Evolutionary conservation across 2,113 vertebrate genomes (phyloP).

Genomic region (Psettodes erumei): DNA sequence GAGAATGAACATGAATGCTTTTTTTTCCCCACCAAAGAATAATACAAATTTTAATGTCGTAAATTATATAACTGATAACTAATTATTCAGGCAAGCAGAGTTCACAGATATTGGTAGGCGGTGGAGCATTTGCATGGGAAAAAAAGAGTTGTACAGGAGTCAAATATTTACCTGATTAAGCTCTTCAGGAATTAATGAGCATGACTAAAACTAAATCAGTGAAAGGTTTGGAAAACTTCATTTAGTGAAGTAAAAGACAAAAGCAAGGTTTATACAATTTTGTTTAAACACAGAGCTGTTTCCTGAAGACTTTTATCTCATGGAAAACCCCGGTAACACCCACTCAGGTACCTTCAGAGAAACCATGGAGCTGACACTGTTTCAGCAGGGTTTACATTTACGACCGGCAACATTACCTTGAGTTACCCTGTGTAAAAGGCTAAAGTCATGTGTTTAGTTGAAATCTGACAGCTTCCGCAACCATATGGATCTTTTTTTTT

Average conservation of each 20-base stretch:
- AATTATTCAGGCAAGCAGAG: conserved; percentile 18
- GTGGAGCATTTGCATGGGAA: conserved; percentile 18
- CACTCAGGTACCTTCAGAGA: conserved; percentile 46
- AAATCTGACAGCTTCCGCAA: conserved; percentile 27
- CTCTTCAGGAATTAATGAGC: background rate
- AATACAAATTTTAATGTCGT: no score
- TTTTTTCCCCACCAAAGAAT: background rate
- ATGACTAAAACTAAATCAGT: background rate
- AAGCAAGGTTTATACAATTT: conserved; percentile 4
- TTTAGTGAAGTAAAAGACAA: conserved; percentile 27
- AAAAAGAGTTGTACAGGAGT: background rate
- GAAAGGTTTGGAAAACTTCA: background rate
- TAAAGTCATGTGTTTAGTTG: conserved; percentile 28
- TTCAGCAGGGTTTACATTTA: conserved; percentile 33
- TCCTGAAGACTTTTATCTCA: conserved; percentile 24
- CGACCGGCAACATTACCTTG: conserved; percentile 57
- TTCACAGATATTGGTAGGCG: conserved; percentile 10
- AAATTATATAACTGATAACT: no score
- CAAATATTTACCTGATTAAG: background rate
- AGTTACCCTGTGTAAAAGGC: conserved; percentile 37
- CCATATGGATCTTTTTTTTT: conserved; percentile 27
- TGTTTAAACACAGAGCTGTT: conserved; percentile 27
- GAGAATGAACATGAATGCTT: background rate
- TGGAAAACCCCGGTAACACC: conserved; percentile 38
- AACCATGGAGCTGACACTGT: conserved; percentile 8